A percentile compares a stretch with the other conserved stretches of the same genome.
These are phyloP conservation scores for Pelusios castaneus DNA, from an alignment of 2,113 vertebrate genomes.

Conservation along the genomic window DNA sequence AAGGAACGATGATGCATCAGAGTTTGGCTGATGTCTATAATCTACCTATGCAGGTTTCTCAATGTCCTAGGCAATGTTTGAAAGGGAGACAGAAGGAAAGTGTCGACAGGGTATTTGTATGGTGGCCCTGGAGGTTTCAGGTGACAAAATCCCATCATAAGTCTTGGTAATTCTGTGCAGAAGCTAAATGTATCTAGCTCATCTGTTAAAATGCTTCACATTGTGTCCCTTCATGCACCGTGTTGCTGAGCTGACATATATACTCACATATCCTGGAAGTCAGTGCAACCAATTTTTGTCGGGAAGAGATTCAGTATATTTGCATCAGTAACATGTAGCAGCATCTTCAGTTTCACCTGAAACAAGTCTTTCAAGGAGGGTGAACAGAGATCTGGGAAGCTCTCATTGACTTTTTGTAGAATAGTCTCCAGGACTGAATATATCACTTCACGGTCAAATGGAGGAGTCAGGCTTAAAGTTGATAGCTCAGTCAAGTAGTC, in stretches of 20 bases:
- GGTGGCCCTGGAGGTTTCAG: neutral
- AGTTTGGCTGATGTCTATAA: neutral
- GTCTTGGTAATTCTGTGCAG: too few species aligned
- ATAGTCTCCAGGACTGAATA: conserved; percentile 16
- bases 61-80: neutral
- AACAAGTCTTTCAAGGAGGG: conserved; percentile 45
- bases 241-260: neutral
- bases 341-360: conserved; percentile 10
- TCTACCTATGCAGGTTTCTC: neutral
- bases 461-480: neutral
- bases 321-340: neutral
- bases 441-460: neutral
- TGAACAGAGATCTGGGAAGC: conserved; percentile 30
- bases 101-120: neutral
- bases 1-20: neutral
- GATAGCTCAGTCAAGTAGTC: conserved; percentile 2
- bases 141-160: neutral
- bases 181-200: neutral
- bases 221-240: neutral
- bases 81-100: neutral
- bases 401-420: neutral
- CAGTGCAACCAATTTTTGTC: conserved; percentile 15
- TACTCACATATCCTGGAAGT: conserved; percentile 56
- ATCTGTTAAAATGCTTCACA: neutral
- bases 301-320: conserved; percentile 22